Conservation (phyloP, 2,888 invertebrate genomes). For the Rotaria sp. region DNA sequence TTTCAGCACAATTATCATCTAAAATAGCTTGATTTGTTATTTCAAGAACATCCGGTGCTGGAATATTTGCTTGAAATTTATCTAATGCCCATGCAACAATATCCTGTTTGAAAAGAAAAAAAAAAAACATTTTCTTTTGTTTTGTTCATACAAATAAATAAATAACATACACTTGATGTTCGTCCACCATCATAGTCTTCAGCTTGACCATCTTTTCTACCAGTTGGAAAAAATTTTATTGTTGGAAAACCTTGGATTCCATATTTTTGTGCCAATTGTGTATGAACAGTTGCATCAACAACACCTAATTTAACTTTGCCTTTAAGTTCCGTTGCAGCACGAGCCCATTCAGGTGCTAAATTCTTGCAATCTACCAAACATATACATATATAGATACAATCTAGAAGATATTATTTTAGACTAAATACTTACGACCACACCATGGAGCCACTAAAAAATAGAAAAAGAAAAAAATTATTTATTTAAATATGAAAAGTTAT, state of each 20-base stretch:
- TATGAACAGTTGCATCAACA: constrained; percentile 86
- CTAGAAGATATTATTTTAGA: background rate
- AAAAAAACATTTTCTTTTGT: constrained; percentile 66
- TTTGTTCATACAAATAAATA: constrained; percentile 69
- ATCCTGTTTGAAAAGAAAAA: constrained; percentile 58
- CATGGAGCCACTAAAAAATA: constrained; percentile 17
- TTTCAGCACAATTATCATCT: constrained; percentile 71
- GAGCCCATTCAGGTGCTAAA: constrained; percentile 88
- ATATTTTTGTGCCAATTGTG: constrained; percentile 71
- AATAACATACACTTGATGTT: constrained; percentile 72
- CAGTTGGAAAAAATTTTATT: constrained; percentile 39
- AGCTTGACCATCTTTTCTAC: constrained; percentile 30
- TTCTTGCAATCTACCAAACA: constrained; percentile 72
- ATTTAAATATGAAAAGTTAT: no score
- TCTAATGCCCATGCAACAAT: constrained; percentile 83
- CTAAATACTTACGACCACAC: constrained; percentile 17
- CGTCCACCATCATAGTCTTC: constrained; percentile 44
- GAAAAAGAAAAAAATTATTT: background rate
- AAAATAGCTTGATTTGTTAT: constrained; percentile 58
- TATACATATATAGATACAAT: background rate
- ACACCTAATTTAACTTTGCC: constrained; percentile 89
- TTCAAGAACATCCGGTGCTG: constrained; percentile 72
- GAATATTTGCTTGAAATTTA: constrained; percentile 76
- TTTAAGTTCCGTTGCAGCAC: constrained; percentile 84
- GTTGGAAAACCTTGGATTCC: constrained; percentile 52